These are phyloP conservation scores for Camelus dromedarius DNA, from an alignment of 2,113 vertebrate species.

Conservation along the genomic window DNA sequence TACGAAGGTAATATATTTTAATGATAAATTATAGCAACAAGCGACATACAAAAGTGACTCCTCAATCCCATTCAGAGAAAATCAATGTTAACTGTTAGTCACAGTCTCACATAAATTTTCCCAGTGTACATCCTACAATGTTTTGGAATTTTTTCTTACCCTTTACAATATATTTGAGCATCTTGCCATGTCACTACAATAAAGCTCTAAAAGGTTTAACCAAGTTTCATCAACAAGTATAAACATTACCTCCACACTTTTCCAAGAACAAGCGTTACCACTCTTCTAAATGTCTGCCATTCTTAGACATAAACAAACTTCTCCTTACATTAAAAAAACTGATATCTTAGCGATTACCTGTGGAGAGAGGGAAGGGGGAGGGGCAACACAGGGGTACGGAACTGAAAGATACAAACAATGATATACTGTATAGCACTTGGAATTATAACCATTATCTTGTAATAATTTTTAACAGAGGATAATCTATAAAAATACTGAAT, in stretches of 20 bases:
- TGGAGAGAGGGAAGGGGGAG: background rate
- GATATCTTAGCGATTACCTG: background rate
- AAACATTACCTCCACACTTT: conserved; percentile 8
- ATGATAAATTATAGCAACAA: conserved; percentile 28
- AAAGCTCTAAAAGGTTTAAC: conserved; percentile 1
- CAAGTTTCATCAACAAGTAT: conserved; percentile 32
- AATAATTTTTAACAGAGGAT: background rate
- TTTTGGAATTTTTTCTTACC: conserved; percentile 26
- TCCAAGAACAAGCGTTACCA: background rate
- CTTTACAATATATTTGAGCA: background rate
- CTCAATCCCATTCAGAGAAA: conserved; percentile 10
- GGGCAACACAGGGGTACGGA: background rate
- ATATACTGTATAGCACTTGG: background rate
- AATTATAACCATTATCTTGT: background rate
- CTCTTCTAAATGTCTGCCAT: conserved; percentile 39
- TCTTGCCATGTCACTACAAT: conserved; percentile 1
- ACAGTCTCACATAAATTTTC: background rate
- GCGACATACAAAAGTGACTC: background rate
- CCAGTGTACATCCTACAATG: background rate
- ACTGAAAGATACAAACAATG: background rate
- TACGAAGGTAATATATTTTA: conserved; percentile 44
- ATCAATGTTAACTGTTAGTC: background rate
- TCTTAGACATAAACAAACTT: conserved; percentile 22
- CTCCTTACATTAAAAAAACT: background rate
- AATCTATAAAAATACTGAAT: background rate